These are phyloP conservation scores for Cirrhinus molitorella DNA, from an alignment of 2,797 vertebrate genomes.

Conservation along the genomic window DNA sequence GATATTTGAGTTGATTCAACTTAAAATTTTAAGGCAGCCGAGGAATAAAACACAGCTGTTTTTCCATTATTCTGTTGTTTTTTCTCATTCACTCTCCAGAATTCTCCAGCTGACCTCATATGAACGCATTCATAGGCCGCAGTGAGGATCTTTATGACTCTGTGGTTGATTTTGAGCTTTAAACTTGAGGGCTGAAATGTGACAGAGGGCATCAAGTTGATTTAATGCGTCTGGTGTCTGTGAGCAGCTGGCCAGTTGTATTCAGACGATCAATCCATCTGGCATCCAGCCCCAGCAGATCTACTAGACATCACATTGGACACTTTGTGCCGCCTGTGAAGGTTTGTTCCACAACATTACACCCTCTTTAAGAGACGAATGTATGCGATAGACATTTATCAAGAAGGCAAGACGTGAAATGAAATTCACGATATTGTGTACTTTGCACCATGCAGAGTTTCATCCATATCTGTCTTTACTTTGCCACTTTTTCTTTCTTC, in stretches of 20 bases:
- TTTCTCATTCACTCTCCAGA: background rate
- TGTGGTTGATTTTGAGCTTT: slow-evolving; percentile 42
- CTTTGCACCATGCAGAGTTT: slow-evolving; percentile 36
- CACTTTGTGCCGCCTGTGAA: slow-evolving; percentile 67
- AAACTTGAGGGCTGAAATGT: slow-evolving; percentile 59
- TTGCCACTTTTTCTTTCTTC: background rate
- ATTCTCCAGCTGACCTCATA: background rate
- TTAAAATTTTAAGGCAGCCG: no score
- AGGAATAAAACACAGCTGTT: no score
- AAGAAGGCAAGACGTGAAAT: slow-evolving; percentile 46
- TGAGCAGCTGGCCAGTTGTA: slow-evolving; percentile 65
- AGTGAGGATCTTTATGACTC: slow-evolving; percentile 26
- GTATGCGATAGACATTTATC: slow-evolving; percentile 56
- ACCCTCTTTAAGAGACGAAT: slow-evolving; percentile 66
- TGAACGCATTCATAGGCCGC: background rate
- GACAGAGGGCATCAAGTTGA: slow-evolving; percentile 57
- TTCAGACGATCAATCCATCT: slow-evolving; percentile 75
- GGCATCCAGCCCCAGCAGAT: slow-evolving; percentile 73
- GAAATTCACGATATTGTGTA: slow-evolving; percentile 45
- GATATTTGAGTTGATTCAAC: no score
- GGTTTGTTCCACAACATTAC: slow-evolving; percentile 80
- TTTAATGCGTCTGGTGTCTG: slow-evolving; percentile 66
- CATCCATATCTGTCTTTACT: slow-evolving; percentile 40
- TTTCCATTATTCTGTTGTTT: background rate
- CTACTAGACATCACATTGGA: slow-evolving; percentile 68